These are phyloP conservation scores for Nebria ingens DNA, from an alignment of 1,140 invertebrate genomes.

Conservation along the genomic window DNA sequence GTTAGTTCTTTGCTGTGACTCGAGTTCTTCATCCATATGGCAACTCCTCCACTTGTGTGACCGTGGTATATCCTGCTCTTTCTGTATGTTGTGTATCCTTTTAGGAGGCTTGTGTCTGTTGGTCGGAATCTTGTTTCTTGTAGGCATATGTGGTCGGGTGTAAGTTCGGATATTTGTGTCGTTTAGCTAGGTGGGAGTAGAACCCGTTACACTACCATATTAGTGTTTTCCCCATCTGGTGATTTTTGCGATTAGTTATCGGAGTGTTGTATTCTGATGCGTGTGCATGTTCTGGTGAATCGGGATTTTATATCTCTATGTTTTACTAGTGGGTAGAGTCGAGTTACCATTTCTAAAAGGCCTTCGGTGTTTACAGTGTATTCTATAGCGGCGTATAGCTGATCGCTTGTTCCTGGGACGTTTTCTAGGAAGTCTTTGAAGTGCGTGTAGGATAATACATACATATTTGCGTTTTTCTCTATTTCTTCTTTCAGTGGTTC, in stretches of 20 bases:
- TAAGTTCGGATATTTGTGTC: conserved; percentile 13
- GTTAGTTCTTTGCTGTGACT: conserved; percentile 18
- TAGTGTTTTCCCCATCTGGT: not conserved
- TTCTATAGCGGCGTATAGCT: not conserved
- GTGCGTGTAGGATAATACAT: conserved; percentile 12
- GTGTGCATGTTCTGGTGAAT: not conserved
- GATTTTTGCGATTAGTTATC: not conserved
- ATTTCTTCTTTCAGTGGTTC: not conserved
- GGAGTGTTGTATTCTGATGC: not conserved
- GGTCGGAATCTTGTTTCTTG: conserved; percentile 28
- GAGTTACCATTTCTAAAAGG: not conserved
- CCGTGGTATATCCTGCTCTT: conserved; percentile 20
- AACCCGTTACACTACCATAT: conserved; percentile 19
- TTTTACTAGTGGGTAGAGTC: not conserved
- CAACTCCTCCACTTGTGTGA: conserved; percentile 24
- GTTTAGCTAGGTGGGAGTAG: conserved; percentile 3
- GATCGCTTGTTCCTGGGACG: not conserved
- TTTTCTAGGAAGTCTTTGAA: conserved; percentile 17
- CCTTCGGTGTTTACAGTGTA: not conserved
- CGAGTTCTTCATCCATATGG: conserved; percentile 21
- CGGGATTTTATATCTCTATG: not conserved
- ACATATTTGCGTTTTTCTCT: not conserved
- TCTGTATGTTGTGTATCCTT: conserved; percentile 16
- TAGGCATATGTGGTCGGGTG: conserved; percentile 20
- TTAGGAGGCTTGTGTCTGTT: conserved; percentile 14